phyloP scores from a whole-genome alignment of 2,113 vertebrate species.

The Ornithorhynchus anatinus region DNA sequence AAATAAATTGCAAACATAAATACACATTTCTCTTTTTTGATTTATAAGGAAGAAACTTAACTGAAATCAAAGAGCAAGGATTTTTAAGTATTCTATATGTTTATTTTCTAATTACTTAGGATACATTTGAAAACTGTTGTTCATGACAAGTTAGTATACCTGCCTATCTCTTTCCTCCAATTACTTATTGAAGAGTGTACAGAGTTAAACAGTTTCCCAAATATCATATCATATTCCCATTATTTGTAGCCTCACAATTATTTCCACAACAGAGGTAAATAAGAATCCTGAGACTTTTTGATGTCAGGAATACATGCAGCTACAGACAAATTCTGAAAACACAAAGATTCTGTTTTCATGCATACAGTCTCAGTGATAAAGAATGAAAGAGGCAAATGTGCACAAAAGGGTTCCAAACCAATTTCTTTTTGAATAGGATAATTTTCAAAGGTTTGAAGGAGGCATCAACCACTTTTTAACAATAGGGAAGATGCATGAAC shows the following conservation, averaged over 20 bases:
- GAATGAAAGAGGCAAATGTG: neutral
- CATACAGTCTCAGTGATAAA: neutral
- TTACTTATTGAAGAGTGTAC: no score
- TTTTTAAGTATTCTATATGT: no score
- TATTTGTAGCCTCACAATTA: rapidly evolving
- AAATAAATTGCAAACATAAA: no score
- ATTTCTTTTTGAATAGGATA: neutral
- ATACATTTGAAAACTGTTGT: no score
- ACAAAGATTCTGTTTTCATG: rapidly evolving
- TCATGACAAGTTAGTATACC: no score
- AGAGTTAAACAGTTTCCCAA: no score
- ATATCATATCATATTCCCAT: rapidly evolving
- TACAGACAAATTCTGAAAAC: rapidly evolving
- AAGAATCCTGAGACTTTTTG: neutral
- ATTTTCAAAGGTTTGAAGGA: neutral
- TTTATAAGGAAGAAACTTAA: no score
- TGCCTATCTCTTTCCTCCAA: neutral
- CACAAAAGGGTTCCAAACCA: neutral
- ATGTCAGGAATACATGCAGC: neutral
- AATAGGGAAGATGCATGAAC: neutral
- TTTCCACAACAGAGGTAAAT: neutral
- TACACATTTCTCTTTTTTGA: no score
- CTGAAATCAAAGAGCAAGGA: no score
- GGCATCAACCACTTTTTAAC: neutral
- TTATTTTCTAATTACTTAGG: no score